phyloP scores from a whole-genome alignment of 2,888 invertebrate genomes.

The Smittia sp. region DNA sequence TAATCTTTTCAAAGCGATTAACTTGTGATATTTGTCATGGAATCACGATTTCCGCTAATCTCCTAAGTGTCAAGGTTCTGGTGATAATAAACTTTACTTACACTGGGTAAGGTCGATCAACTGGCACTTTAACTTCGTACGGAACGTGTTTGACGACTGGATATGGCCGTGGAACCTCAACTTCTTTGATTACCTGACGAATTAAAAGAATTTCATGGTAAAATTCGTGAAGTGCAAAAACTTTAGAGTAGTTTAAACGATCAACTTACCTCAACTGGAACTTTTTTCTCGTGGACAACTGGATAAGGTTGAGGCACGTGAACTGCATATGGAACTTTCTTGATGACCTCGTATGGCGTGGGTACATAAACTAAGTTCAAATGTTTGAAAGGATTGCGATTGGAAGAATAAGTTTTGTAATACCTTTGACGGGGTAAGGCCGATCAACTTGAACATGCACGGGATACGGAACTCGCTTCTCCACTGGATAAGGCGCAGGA shows the following conservation, averaged over 20 bases:
- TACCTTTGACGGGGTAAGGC: constrained; percentile 58
- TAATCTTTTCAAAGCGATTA: constrained; percentile 43
- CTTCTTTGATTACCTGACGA: constrained; percentile 65
- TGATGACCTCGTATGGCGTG: constrained; percentile 68
- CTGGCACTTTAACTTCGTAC: constrained; percentile 67
- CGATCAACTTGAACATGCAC: constrained; percentile 48
- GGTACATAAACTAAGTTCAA: constrained; percentile 57
- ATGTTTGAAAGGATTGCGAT: neutral
- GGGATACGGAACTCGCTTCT: constrained; percentile 32
- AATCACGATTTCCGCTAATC: constrained; percentile 54
- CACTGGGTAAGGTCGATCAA: constrained; percentile 68
- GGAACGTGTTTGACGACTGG: constrained; percentile 72
- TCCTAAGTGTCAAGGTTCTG: too few species aligned
- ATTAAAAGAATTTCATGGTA: constrained; percentile 56
- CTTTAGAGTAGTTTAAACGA: neutral
- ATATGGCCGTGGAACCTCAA: constrained; percentile 69
- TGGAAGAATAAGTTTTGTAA: neutral
- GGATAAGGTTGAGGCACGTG: constrained; percentile 70
- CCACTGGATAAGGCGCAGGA: neutral
- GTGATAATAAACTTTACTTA: constrained; percentile 54
- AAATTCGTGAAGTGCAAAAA: too few species aligned
- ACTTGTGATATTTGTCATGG: neutral
- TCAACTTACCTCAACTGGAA: constrained; percentile 64
- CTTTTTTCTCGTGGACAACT: constrained; percentile 65
- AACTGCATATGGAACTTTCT: constrained; percentile 52